phyloP scores from a whole-genome alignment of 2,888 invertebrate genomes.

The Drosophila ustulata region DNA sequence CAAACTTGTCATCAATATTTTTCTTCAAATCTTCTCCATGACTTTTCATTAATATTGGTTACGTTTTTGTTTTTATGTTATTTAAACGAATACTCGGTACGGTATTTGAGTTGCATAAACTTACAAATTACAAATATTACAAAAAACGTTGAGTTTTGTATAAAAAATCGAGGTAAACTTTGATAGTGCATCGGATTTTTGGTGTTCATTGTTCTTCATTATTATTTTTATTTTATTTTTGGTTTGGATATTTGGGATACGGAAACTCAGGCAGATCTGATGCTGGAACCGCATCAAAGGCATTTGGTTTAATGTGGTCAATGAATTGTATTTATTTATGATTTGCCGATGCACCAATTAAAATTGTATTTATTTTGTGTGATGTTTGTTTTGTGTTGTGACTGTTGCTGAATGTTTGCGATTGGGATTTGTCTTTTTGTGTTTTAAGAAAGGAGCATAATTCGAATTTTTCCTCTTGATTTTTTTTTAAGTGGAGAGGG shows the following conservation, averaged over 20 bases:
- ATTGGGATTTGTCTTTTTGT: conserved; percentile 8
- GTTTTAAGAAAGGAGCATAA: conserved; percentile 31
- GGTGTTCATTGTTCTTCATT: conserved; percentile 26
- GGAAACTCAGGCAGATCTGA: conserved; percentile 58
- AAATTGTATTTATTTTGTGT: conserved; percentile 22
- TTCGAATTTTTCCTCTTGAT: conserved; percentile 21
- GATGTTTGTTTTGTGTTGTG: background rate
- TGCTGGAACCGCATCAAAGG: conserved; percentile 47
- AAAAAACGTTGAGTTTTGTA: conserved; percentile 71
- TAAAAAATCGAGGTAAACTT: conserved; percentile 80
- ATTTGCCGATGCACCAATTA: conserved; percentile 58
- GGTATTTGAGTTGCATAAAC: conserved; percentile 48
- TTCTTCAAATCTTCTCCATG: conserved; percentile 1
- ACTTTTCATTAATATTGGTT: conserved; percentile 8
- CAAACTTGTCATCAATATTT: conserved; percentile 39
- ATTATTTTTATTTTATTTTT: conserved; percentile 15
- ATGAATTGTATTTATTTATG: conserved; percentile 10
- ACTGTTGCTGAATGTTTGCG: conserved; percentile 15
- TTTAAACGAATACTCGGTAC: conserved; percentile 23
- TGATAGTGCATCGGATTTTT: conserved; percentile 78
- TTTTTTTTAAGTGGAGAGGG: conserved; percentile 28
- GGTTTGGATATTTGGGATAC: conserved; percentile 16
- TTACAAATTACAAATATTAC: conserved; percentile 65
- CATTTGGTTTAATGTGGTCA: conserved; percentile 42
- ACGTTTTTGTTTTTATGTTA: conserved; percentile 7